Base-by-base conservation (phyloP, 2,113 vertebrate species). In the Chlamydotis undulata region DNA sequence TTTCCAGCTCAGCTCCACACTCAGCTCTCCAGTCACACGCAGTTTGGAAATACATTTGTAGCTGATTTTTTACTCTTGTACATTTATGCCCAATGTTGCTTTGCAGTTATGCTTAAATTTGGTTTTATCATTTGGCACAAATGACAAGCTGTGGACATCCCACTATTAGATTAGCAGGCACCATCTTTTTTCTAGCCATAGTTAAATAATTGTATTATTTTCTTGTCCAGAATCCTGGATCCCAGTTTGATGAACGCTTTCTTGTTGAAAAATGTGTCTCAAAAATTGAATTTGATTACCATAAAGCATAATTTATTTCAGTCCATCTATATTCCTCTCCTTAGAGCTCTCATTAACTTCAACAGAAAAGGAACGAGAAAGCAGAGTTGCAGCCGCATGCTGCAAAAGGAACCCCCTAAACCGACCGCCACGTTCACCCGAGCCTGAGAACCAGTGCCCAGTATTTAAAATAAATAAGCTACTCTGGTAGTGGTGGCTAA, bases 231-330 rank as follows among this genome's bases (percentile, higher is more conserved):
- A 96, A 87, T 89, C 57, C 49, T 73, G 17, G 29, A 85, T 94
- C 31, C 61, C 33, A 82, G 39, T 91, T 79, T 93, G 81, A 91
- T 41, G 49, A 89, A 93, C 0, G 4, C 22, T 82, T 86, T 84
- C 74, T 57, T 93, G 52, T 60, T 91, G 83, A 90, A 96, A 94
- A 90, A 73, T 49, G 35, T 82, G 77, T 41, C 50, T 43, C 68
- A 67, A 94, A 90, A 94, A 90, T 49, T 53, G 50, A 85, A 90
- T 90, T 90, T 85, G 59, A 91, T 87, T 77, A 91, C 31, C 45
- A 85, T 47, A 73, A 83, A 88, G 45, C n/a, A 41, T 85, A 84
- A 82, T 93, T 92, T 93, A 82, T 95, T 95, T 59, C 89, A 85
- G 35, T 78, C 77, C 61, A 55, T 76, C 65, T 76, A 29, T 49